Conservation (phyloP, 2,888 invertebrate species). For the Clivina fossor region DNA sequence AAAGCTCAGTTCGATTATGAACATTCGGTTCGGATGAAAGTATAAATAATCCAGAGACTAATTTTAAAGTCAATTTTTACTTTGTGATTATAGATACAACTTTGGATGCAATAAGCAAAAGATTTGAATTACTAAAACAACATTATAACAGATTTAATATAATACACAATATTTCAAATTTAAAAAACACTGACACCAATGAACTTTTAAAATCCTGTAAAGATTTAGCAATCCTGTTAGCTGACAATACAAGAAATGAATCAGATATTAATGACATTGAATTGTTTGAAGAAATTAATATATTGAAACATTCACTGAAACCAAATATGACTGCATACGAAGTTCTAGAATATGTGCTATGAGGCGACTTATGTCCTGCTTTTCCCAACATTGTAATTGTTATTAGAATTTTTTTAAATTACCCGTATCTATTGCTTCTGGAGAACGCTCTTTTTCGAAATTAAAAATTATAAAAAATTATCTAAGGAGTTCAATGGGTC, state of each 20-base stretch:
- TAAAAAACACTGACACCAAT: background rate
- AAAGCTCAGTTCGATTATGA: background rate
- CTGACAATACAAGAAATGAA: constrained; percentile 1
- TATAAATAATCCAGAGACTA: constrained; percentile 5
- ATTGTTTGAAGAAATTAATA: background rate
- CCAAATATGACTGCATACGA: background rate
- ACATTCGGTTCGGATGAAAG: constrained; percentile 8
- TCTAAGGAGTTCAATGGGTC: no score
- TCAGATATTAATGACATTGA: background rate
- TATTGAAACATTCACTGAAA: constrained; percentile 5
- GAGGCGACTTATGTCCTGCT: constrained; percentile 1
- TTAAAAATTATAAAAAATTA: no score
- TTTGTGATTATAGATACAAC: constrained; percentile 7
- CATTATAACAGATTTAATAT: constrained; percentile 1
- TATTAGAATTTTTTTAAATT: no score
- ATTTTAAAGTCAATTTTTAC: constrained; percentile 8
- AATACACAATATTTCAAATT: constrained; percentile 1
- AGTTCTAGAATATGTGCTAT: constrained; percentile 4
- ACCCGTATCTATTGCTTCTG: no score
- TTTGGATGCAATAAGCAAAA: background rate
- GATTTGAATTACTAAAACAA: constrained; percentile 11
- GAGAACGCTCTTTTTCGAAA: no score
- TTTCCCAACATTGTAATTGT: no score
- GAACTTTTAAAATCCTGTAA: background rate
- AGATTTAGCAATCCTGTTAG: background rate